Conservation (phyloP, 2,888 invertebrate genomes). For the Phengaris alcon region DNA sequence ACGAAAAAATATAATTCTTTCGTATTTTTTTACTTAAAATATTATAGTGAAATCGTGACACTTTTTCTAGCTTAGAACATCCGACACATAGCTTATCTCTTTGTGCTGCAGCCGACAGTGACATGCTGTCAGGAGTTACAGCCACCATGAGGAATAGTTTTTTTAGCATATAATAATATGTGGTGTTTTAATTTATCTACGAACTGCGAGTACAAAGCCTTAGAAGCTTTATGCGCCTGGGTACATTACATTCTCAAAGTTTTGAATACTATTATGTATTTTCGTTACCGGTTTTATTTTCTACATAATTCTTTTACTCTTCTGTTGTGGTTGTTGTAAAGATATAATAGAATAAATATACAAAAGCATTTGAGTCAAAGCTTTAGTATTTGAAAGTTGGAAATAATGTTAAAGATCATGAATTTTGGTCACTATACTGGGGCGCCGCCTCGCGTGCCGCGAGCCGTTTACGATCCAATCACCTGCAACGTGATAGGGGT, state of each 20-base stretch:
- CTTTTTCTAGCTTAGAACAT: background rate
- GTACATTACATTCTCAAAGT: background rate
- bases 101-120: background rate
- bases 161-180: background rate
- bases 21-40: background rate
- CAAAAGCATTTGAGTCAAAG: too few species aligned
- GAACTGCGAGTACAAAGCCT: background rate
- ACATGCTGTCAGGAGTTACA: background rate
- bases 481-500: too few species aligned
- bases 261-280: background rate
- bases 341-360: too few species aligned
- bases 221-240: background rate
- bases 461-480: too few species aligned
- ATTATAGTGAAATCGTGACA: background rate
- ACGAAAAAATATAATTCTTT: too few species aligned
- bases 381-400: too few species aligned
- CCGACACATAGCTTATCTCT: constrained; percentile 14
- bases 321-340: too few species aligned
- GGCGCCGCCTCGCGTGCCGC: too few species aligned
- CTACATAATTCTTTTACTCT: too few species aligned
- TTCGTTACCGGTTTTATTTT: too few species aligned
- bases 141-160: background rate
- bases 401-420: too few species aligned
- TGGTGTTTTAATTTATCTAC: background rate
- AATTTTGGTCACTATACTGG: too few species aligned